Conservation (phyloP, 30 jellyfish, hydroid and myxozoan species). For the Catostylus mosaicus region DNA sequence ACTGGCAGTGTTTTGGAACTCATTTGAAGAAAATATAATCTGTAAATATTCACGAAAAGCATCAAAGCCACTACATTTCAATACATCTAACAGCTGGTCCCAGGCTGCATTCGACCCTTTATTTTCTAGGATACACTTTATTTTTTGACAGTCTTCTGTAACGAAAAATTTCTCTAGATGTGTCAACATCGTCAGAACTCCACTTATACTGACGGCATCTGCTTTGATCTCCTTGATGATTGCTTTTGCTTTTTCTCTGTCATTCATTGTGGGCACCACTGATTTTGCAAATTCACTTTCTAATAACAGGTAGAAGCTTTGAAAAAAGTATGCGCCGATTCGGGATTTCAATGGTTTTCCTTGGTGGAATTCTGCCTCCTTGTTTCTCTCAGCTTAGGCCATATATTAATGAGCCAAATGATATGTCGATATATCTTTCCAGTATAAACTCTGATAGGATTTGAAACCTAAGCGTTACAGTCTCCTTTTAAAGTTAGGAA, state of each 20-base stretch:
- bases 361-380: too few species aligned
- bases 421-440: too few species aligned
- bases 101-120: background rate
- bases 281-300: background rate
- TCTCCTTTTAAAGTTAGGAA: too few species aligned
- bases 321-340: too few species aligned
- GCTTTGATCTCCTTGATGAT: conserved; percentile 5
- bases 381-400: too few species aligned
- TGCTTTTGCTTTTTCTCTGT: background rate
- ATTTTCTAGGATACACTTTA: background rate
- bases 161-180: background rate
- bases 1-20: background rate
- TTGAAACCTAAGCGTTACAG: too few species aligned
- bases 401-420: too few species aligned
- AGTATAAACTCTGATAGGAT: too few species aligned
- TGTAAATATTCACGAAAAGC: background rate
- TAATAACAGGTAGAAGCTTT: too few species aligned
- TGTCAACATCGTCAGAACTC: background rate
- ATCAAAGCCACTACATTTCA: background rate
- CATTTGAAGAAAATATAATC: background rate
- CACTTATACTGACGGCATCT: conserved; percentile 9
- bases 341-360: too few species aligned
- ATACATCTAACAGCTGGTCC: conserved; percentile 14
- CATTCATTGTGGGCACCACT: background rate
- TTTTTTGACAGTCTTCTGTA: background rate